Percentiles rank a stretch among this genome's conserved stretches.
These are phyloP conservation scores for Atta colombica DNA, from an alignment of 1,140 invertebrate species.

Conservation along the genomic window DNA sequence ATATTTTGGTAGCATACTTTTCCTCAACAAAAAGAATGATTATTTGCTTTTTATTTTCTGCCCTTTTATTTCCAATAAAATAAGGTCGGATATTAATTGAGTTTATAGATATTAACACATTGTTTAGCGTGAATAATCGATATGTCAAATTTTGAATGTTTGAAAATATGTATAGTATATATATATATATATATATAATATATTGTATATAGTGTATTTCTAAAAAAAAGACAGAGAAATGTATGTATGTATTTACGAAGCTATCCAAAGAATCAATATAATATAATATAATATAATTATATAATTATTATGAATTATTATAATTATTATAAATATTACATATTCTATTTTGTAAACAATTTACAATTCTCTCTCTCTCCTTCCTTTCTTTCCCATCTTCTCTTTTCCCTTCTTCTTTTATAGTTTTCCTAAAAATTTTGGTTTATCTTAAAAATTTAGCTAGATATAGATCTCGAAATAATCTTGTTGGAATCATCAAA, in stretches of 20 bases:
- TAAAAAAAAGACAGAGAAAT: no score
- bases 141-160: neutral
- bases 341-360: slow-evolving; percentile 5
- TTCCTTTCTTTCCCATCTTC: neutral
- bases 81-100: neutral
- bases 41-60: no score
- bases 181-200: no score
- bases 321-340: neutral
- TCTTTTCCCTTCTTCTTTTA: neutral
- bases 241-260: no score
- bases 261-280: no score
- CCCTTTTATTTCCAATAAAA: neutral
- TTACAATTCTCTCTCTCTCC: neutral
- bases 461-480: no score
- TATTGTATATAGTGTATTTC: no score
- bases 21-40: neutral
- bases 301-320: no score
- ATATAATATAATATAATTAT: neutral
- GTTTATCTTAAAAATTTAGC: no score
- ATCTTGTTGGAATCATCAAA: no score
- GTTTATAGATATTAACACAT: neutral
- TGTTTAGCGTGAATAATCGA: neutral
- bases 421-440: neutral
- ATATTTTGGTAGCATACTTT: neutral
- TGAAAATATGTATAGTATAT: no score